Evolutionary conservation across 2,888 invertebrate species (phyloP).

Genomic region (Sisyra terminalis): DNA sequence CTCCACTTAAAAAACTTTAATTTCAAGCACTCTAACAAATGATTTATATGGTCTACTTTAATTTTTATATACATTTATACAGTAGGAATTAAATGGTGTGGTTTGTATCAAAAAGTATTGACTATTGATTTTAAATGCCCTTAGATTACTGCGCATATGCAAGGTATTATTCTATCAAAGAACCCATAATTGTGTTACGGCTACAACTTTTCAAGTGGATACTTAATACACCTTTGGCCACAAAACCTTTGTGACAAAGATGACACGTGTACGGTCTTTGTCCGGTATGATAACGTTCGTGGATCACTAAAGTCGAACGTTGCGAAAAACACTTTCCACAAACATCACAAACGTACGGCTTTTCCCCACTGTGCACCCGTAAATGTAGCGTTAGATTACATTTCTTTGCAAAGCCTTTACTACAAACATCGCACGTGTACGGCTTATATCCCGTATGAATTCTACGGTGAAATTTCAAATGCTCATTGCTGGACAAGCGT

Average conservation of each 20-base stretch:
- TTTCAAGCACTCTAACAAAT: no score
- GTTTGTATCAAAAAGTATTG: not conserved
- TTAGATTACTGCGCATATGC: not conserved
- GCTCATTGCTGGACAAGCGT: constrained; percentile 31
- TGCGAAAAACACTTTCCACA: constrained; percentile 46
- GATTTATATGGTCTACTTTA: no score
- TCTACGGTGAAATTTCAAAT: constrained; percentile 33
- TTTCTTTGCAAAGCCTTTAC: constrained; percentile 41
- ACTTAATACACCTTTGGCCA: constrained; percentile 42
- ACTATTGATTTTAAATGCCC: not conserved
- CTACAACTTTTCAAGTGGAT: constrained; percentile 38
- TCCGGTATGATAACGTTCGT: constrained; percentile 42
- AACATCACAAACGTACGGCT: constrained; percentile 40
- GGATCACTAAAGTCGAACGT: constrained; percentile 40
- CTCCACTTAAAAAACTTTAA: no score
- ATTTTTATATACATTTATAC: not conserved
- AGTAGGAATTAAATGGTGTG: not conserved
- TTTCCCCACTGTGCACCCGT: constrained; percentile 42
- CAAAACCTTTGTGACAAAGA: constrained; percentile 42
- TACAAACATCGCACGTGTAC: constrained; percentile 20
- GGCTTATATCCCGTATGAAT: constrained; percentile 37
- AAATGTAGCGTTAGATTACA: constrained; percentile 42
- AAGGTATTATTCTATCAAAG: constrained; percentile 6
- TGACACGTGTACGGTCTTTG: constrained; percentile 39
- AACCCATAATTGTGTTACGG: constrained; percentile 14